phyloP scores from a whole-genome alignment of 2,113 vertebrate genomes.

The Paradisaea rubra region DNA sequence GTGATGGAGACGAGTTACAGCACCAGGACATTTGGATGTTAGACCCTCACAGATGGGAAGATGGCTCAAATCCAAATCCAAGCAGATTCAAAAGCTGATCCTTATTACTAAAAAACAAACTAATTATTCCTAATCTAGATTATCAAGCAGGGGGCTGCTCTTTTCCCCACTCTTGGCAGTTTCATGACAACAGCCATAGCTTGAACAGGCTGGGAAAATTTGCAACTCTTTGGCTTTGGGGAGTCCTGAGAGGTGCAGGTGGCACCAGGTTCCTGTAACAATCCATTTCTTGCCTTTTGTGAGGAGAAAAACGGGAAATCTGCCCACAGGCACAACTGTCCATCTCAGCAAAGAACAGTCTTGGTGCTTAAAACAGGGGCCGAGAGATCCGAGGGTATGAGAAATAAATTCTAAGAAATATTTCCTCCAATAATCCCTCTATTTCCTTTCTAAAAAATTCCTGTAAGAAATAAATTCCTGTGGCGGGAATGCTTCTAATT shows the following conservation, averaged over 20 bases:
- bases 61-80: neutral
- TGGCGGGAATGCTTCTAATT: neutral
- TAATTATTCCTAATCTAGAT: neutral
- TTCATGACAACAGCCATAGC: neutral
- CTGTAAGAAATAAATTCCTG: neutral
- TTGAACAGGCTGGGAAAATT: neutral
- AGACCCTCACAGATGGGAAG: neutral
- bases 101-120: neutral
- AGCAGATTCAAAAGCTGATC: neutral
- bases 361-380: neutral
- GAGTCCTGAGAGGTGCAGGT: neutral
- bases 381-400: neutral
- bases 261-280: neutral
- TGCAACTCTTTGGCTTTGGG: neutral
- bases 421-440: neutral
- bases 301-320: neutral
- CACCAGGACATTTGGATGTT: rapidly evolving
- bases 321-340: neutral
- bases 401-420: neutral
- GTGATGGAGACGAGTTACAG: neutral
- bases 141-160: neutral
- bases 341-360: neutral
- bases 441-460: neutral
- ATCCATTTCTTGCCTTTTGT: neutral
- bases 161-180: neutral